Evolutionary conservation across 2,797 vertebrate species (phyloP).

Genomic region (Salmo trutta): DNA sequence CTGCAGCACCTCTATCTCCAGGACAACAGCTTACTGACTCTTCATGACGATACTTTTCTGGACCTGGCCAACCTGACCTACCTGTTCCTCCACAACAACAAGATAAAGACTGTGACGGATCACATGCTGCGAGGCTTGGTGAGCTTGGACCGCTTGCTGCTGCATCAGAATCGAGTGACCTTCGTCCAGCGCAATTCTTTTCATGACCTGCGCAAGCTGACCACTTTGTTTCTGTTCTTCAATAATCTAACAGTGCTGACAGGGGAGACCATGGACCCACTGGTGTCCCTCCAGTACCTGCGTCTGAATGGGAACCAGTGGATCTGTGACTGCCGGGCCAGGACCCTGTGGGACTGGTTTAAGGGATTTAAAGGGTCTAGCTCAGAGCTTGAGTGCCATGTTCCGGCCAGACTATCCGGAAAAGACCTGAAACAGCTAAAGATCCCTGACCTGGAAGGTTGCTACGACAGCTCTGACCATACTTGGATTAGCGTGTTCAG

Average conservation of each 20-base stretch:
- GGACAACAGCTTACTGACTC: conserved; percentile 76
- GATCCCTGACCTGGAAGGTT: conserved; percentile 72
- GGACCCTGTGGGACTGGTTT: conserved; percentile 82
- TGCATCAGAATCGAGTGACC: conserved; percentile 81
- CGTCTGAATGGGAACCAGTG: conserved; percentile 84
- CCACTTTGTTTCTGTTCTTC: conserved; percentile 82
- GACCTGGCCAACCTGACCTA: conserved; percentile 84
- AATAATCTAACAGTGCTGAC: conserved; percentile 80
- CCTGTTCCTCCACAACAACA: conserved; percentile 82
- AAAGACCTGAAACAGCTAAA: conserved; percentile 78
- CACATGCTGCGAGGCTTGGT: conserved; percentile 77
- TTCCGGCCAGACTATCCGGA: conserved; percentile 68
- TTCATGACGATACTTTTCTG: conserved; percentile 77
- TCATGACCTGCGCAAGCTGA: conserved; percentile 79
- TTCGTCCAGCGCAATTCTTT: conserved; percentile 76
- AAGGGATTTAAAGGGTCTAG: conserved; percentile 81
- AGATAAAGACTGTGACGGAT: conserved; percentile 77
- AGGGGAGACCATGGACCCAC: conserved; percentile 73
- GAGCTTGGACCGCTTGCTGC: conserved; percentile 78
- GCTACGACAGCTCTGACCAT: conserved; percentile 68
- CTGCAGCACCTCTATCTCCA: conserved; percentile 84
- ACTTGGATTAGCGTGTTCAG: conserved; percentile 66
- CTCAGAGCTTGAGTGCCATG: conserved; percentile 76
- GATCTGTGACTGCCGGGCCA: conserved; percentile 83
- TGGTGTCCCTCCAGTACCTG: conserved; percentile 79